These are phyloP conservation scores for Echinarachnius parma DNA, from an alignment of 53 echinoderm and acorn worm genomes.

Conservation along the genomic window DNA sequence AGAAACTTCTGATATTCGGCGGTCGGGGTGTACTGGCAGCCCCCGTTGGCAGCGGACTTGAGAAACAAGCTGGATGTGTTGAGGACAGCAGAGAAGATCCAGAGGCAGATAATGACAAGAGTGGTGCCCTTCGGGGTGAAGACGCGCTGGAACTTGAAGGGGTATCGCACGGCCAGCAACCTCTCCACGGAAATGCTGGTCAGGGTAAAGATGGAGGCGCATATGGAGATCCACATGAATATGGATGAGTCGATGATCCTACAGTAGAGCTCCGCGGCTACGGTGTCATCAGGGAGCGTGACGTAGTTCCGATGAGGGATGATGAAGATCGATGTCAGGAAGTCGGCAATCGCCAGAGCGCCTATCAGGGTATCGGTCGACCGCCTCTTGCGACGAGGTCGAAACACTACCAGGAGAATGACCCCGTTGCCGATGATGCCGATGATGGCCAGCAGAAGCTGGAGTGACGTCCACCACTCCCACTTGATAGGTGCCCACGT, in stretches of 20 bases:
- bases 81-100: conserved; percentile 15
- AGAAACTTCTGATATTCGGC: conserved; percentile 46
- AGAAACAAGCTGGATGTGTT: conserved; percentile 48
- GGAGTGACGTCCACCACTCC: conserved; percentile 49
- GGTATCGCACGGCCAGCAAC: conserved; percentile 54
- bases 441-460: conserved; percentile 41
- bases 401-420: conserved; percentile 54
- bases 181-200: conserved; percentile 66
- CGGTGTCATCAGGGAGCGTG: conserved; percentile 20
- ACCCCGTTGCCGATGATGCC: conserved; percentile 64
- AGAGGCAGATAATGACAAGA: conserved; percentile 35
- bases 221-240: conserved; percentile 65
- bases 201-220: conserved; percentile 58
- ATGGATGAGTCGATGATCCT: conserved; percentile 47
- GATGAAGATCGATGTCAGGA: conserved; percentile 61
- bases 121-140: conserved; percentile 40
- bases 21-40: conserved; percentile 28
- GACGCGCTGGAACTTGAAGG: conserved; percentile 40
- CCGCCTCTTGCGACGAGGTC: not conserved
- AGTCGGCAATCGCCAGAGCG: conserved; percentile 64
- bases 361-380: conserved; percentile 63
- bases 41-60: conserved; percentile 20
- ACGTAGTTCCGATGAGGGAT: conserved; percentile 36
- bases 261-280: conserved; percentile 54
- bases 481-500: conserved; percentile 8